phyloP scores from a whole-genome alignment of 1,140 invertebrate genomes.

The Procambarus clarkii region DNA sequence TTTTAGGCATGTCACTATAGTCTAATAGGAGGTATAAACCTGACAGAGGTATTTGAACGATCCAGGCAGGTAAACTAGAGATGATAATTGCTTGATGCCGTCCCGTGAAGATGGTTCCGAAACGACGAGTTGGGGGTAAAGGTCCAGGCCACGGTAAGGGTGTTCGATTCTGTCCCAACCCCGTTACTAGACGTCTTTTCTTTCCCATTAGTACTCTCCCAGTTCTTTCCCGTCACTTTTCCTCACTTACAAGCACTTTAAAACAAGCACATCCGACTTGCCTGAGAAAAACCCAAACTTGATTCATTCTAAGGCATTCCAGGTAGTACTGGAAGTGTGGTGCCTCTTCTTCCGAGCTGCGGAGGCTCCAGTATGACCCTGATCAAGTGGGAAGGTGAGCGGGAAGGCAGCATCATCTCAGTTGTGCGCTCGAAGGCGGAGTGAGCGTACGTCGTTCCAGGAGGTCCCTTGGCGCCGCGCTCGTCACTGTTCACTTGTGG shows the following conservation, averaged over 20 bases:
- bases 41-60: slow-evolving; percentile 1
- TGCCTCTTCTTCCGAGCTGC: slow-evolving; percentile 15
- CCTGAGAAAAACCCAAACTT: not conserved
- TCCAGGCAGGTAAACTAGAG: slow-evolving; percentile 12
- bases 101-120: slow-evolving; percentile 1
- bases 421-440: slow-evolving; percentile 36
- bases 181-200: not conserved
- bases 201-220: not conserved
- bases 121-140: not conserved
- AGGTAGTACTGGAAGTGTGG: slow-evolving; percentile 20
- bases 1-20: not conserved
- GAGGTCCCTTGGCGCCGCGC: not conserved
- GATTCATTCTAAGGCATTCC: not conserved
- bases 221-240: not conserved
- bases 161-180: not conserved
- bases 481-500: not conserved
- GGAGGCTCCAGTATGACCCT: slow-evolving; percentile 3
- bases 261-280: not conserved
- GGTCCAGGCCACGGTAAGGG: slow-evolving; percentile 12
- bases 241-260: not conserved
- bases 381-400: slow-evolving; percentile 23
- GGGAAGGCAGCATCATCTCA: slow-evolving; percentile 42
- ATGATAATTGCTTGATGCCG: slow-evolving; percentile 10
- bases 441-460: slow-evolving; percentile 32
- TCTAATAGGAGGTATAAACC: not conserved